Base-by-base conservation (phyloP, 92 coral and sea anemone genomes). In the Porites evermanni region DNA sequence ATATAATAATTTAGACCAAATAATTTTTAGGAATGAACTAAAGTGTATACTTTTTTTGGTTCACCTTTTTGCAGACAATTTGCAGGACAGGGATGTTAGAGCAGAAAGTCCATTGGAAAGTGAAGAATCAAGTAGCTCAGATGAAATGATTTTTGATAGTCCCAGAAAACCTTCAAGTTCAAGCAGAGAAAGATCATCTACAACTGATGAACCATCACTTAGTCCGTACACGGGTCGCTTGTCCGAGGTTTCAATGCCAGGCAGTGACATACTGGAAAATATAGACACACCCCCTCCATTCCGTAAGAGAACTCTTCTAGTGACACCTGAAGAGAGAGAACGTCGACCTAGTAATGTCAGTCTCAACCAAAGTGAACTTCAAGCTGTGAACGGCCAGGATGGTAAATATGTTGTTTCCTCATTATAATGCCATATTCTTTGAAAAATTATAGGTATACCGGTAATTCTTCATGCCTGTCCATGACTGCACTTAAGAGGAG, bases 101-200 rank as follows among this genome's bases (percentile, higher is more conserved):
- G 87, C 86, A 72, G 93, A 94, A 65, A 72, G 85, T 53, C 87
- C 79, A 60, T 86, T 90, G 13, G 93, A 94, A 65, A 93, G 91
- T 13, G 97, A 91, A 56, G 94, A 94, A 26, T 91, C 94, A 1
- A 83, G 91, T 14, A 80, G 90, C 16, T 96, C 92, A 1, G 98
- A 96, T 67, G 98, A 96, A 76, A 84, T 96, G 93, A 60, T 84
- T 65, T 83, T 94, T 64, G 95, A 93, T 47, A 89, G 83, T 19
- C 88, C 84, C 7, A 85, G 70, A 54, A 53, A 77, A 20, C 53
- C 88, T 4, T 78, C 82, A 3, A 72, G 20, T 47, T 50, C 80
- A 47, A 18, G 26, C 68, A 80, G 73, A 10, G 70, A 20, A 47
- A 52, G 82, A 61, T 73, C 74, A 13, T 13, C 77, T 56, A 58